Evolutionary conservation across 2,888 invertebrate genomes (phyloP), one percentile per base, ranked within the genome.

Genomic region (Ferdinandea cuprea): DNA sequence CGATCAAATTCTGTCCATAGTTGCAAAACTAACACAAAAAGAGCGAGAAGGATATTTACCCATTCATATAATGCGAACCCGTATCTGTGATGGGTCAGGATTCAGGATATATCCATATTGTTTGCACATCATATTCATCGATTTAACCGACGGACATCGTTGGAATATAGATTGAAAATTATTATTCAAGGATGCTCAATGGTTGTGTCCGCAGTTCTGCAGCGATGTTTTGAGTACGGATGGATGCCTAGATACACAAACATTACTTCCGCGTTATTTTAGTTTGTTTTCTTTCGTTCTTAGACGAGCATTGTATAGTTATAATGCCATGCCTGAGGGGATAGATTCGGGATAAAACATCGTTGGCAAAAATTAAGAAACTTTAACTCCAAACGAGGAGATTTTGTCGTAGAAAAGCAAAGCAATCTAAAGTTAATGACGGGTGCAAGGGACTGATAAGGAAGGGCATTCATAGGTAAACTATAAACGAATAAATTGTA

Each of bases 141-240:
- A 78, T 83, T 83, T 58, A 83, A 78, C 83, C 78, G 68, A 83
- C 66, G 83, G 83, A 83, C 83, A 66, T 78, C 78, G 72, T 72
- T 78, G 66, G 83, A 83, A 83, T 83, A 78, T 83, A 83, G 68
- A 83, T 83, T 83, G 83, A 78, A 83, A 83, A 83, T 83, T 83
- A 83, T 77, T 72, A 83, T 83, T 77, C 81, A 76, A 77, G 71
- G 81, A 77, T 83, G 59, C 44, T 54, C 50, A 59, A 63, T 59
- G 58, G 54, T 54, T 66, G 65, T 65, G 44, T 78, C 58, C 76
- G 56, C 50, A 76, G 42, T 58, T 19, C 32, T 32, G 19, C 9
- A 17, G 19, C 50, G 17, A 35, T 19, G 66, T 30, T 40, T 32
- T 30, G n/a, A 40, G 25, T 21, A 28, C n/a, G 44, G 56, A 50